Base-by-base conservation (phyloP, 2,113 vertebrate genomes). In the Xenopus laevis region DNA sequence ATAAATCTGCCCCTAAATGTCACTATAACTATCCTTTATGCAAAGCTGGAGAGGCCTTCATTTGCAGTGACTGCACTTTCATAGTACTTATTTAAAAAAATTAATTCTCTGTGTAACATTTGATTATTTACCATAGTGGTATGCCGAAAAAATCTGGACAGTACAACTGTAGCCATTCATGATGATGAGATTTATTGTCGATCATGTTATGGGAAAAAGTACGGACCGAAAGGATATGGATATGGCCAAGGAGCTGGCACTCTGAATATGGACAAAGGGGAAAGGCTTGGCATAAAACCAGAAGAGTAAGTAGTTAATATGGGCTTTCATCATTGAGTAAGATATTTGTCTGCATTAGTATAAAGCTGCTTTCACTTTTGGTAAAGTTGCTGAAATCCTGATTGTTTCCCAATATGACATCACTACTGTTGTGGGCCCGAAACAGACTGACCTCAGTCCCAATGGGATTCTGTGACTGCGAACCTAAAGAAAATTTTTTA, bases 141-240 rank as follows among this genome's bases (percentile, higher is more conserved):
- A 66, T 98, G 95, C 88, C 89, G 94, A 82, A 98, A 98, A 82
- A 93, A 94, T 58, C 83, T 98, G 82, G 95, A 98, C 84, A 98
- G 95, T 82, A 96, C 94, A 76, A 98, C 94, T 0, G 85, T 98
- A 84, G 92, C 95, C 0, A 96, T 93, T 71, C 95, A 98, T 0
- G 93, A 94, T 72, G 88, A 90, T 70, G 95, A 97, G 83, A 91
- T 97, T 83, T 98, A 96, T 87, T 98, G 95, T 88, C 95, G 93
- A 72, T 97, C 95, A 0, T 98, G 95, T 86, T 98, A 98, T 0
- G 94, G 95, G 16, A 97, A 97, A 83, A 98, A 98, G 80, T 97
- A 97, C 1, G 95, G 95, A 10, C 95, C 95, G 0, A 98, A 97
- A 85, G 95, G 95, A 33, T 98, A 98, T 0, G 95, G 95, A 0